A percentile compares a stretch with the other conserved stretches of the same genome.
Conservation (phyloP, 2,113 vertebrate species). For the Chelonoidis abingdonii region DNA sequence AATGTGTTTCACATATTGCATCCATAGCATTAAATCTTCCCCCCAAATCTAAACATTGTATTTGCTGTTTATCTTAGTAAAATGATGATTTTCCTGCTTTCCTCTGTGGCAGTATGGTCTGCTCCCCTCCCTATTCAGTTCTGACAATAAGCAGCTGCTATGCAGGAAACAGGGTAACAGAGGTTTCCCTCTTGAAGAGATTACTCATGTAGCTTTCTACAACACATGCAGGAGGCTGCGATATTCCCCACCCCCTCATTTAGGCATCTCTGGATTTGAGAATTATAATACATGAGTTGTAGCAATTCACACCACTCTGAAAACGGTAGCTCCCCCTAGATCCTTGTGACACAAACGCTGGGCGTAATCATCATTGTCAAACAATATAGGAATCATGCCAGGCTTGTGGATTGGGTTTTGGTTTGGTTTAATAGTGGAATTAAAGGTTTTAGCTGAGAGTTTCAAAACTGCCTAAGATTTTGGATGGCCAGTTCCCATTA, state of each 20-base stretch:
- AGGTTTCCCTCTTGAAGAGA: conserved; percentile 29
- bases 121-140: conserved; percentile 38
- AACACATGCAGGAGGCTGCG: neutral
- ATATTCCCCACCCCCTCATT: neutral
- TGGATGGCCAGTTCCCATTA: neutral
- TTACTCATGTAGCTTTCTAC: neutral
- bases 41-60: conserved; percentile 45
- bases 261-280: neutral
- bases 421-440: conserved; percentile 6
- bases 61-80: conserved; percentile 53
- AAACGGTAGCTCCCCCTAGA: conserved; percentile 40
- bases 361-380: conserved; percentile 47
- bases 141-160: conserved; percentile 55
- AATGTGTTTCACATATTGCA: conserved; percentile 5
- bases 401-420: neutral
- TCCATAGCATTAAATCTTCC: conserved; percentile 30
- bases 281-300: neutral
- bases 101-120: conserved; percentile 1
- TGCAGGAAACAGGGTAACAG: conserved; percentile 52
- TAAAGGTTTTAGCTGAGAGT: conserved; percentile 11
- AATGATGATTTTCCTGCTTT: conserved; percentile 69
- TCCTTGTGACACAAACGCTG: neutral
- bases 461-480: conserved; percentile 1
- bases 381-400: neutral
- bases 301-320: conserved; percentile 5